A percentile compares a stretch with the other conserved stretches of the same genome.
Evolutionary conservation across 2,797 vertebrate species (phyloP).

Genomic region (Chiroxiphia lanceolata): DNA sequence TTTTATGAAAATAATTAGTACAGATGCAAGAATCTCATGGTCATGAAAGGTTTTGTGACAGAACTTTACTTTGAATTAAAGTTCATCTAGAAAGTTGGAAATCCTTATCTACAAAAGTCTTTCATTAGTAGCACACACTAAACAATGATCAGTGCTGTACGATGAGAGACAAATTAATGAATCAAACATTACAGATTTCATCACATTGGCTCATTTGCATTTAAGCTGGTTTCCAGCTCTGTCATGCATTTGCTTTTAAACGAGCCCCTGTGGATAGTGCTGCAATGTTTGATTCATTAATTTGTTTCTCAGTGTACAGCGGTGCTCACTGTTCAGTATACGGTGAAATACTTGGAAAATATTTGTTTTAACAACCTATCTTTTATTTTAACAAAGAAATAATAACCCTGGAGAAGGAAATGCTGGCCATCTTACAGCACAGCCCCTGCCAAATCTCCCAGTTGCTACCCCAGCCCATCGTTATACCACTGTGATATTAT

Average conservation of each 20-base stretch:
- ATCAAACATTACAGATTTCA: conserved; percentile 70
- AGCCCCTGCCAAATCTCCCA: conserved; percentile 57
- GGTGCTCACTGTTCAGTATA: conserved; percentile 51
- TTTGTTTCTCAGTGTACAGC: conserved; percentile 57
- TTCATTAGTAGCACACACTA: conserved; percentile 41
- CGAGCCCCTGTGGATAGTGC: conserved; percentile 64
- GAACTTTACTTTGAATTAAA: not conserved
- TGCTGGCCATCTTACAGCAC: not conserved
- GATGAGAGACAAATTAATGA: conserved; percentile 67
- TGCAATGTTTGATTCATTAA: conserved; percentile 65
- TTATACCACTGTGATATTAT: conserved; percentile 66
- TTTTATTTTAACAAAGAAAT: conserved; percentile 42
- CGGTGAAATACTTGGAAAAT: conserved; percentile 21
- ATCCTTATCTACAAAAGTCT: conserved; percentile 11
- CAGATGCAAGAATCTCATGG: not conserved
- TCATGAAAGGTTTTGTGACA: not conserved
- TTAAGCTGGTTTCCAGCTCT: conserved; percentile 64
- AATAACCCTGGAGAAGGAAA: conserved; percentile 1
- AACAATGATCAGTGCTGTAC: conserved; percentile 62
- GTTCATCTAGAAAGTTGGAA: not conserved
- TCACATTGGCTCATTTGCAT: conserved; percentile 60
- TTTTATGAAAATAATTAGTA: not conserved
- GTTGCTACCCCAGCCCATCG: conserved; percentile 58
- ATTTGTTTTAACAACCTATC: conserved; percentile 51
- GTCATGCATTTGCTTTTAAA: conserved; percentile 68